Evolutionary conservation across 1,140 invertebrate genomes (phyloP).

Genomic region (Odontomachus brunneus): DNA sequence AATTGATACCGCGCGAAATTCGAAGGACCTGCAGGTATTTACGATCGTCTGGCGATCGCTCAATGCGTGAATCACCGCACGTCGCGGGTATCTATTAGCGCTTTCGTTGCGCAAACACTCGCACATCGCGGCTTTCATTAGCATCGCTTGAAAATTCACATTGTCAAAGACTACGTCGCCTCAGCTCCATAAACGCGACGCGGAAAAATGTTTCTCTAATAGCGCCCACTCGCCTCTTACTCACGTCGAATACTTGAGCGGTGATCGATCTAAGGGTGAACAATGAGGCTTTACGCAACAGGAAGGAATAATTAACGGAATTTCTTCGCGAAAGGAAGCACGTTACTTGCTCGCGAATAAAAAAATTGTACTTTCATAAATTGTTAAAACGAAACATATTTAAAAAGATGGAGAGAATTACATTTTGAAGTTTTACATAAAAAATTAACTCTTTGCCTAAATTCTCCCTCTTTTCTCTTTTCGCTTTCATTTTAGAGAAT

Average conservation of each 20-base stretch:
- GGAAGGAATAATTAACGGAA: background rate
- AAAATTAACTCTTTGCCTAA: no score
- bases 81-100: slow-evolving; percentile 38
- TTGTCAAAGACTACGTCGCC: slow-evolving; percentile 18
- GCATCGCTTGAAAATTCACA: background rate
- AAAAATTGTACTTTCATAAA: background rate
- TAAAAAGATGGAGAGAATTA: background rate
- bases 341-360: slow-evolving; percentile 36
- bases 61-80: slow-evolving; percentile 36
- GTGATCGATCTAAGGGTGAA: slow-evolving; percentile 29
- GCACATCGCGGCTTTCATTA: slow-evolving; percentile 20
- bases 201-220: slow-evolving; percentile 39
- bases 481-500: no score
- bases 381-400: background rate
- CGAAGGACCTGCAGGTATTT: background rate
- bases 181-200: slow-evolving; percentile 9
- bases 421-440: no score
- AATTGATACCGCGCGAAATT: slow-evolving; percentile 23
- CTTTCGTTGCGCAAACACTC: slow-evolving; percentile 44
- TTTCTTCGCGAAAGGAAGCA: slow-evolving; percentile 21
- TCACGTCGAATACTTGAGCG: slow-evolving; percentile 33
- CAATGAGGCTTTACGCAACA: slow-evolving; percentile 26
- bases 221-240: slow-evolving; percentile 36
- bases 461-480: no score
- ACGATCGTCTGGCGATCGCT: slow-evolving; percentile 13